Base-by-base conservation (phyloP, 2,888 invertebrate species). In the Crossocerus cetratus region DNA sequence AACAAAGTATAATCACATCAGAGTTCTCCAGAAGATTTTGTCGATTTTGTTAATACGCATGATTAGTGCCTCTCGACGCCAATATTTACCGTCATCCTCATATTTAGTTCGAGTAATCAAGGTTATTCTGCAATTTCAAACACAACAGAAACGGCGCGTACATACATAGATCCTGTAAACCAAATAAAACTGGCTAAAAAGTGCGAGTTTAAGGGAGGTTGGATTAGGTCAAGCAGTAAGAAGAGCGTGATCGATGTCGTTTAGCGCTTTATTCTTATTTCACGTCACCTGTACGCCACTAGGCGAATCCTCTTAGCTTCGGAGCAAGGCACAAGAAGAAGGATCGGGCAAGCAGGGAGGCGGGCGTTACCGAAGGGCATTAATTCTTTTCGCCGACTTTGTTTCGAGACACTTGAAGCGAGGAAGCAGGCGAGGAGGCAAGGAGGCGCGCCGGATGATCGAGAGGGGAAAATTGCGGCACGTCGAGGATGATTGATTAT, bases 401-500 rank as follows among this genome's bases (percentile, higher is more conserved):
- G 74, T 62, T 74, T 55, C 61, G 59, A 49, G 55, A 23, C 45
- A 44, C 58, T 67, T 60, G 67, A 70, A 74, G 63, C 58, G 45
- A 20, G 21, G 13, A n/a, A n/a, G n/a, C 59, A 54, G 21, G n/a
- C 14, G 18, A 16, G n/a, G 20, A n/a, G 21, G 53, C 42, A 11
- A 21, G 42, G 68, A 57, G 43, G 69, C n/a, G n/a, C n/a, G n/a
- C n/a, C 59, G 32, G 20, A 79, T 67, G 77, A 63, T 76, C 70
- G 76, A 76, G 67, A 69, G 77, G 68, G 56, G 77, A 74, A 72
- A 80, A 80, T 77, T 77, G 72, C 74, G 72, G 69, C 65, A 74
- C 56, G 77, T 77, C 77, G 80, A 74, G 61, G 65, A 79, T 81
- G 81, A 81, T 81, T 78, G 81, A 81, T 81, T 79, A 73, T 77